Percentiles rank a stretch among this genome's conserved stretches.
Evolutionary conservation across 2,888 invertebrate genomes (phyloP).

Genomic region (Tenthredo mesomela): DNA sequence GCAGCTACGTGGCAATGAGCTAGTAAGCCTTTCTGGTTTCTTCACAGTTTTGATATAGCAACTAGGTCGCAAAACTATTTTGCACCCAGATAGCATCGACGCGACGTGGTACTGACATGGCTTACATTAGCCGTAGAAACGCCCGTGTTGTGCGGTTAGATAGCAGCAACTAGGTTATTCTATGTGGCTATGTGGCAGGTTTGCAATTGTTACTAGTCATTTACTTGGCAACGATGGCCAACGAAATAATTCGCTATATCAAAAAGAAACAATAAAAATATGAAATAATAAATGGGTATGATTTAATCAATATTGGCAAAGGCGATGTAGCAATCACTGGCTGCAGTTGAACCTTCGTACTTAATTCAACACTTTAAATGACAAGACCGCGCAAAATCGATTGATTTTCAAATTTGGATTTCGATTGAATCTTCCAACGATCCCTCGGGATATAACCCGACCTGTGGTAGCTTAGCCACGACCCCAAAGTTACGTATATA

Average conservation of each 20-base stretch:
- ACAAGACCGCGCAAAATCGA: not conserved
- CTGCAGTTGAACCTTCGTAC: not conserved
- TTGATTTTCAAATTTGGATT: slow-evolving; percentile 38
- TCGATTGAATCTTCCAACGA: slow-evolving; percentile 26
- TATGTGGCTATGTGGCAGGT: too few relatives aligned
- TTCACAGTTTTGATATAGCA: too few relatives aligned
- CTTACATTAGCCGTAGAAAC: too few relatives aligned
- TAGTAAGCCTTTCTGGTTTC: too few relatives aligned
- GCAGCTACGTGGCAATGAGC: too few relatives aligned
- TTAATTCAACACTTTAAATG: not conserved
- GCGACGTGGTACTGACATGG: too few relatives aligned
- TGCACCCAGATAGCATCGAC: too few relatives aligned
- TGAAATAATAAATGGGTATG: not conserved
- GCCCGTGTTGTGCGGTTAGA: too few relatives aligned
- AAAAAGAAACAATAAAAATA: not conserved
- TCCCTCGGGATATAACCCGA: slow-evolving; percentile 25
- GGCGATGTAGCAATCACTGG: not conserved
- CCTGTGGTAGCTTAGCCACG: slow-evolving; percentile 19
- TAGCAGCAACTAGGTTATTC: too few relatives aligned
- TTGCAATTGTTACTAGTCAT: not conserved
- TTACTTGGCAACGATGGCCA: not conserved
- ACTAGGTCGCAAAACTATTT: too few relatives aligned
- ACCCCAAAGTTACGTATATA: slow-evolving; percentile 10
- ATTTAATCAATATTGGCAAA: not conserved
- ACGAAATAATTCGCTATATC: not conserved